Base-by-base conservation (phyloP, 2,888 invertebrate genomes). In the Acanthosepion lycidas region DNA sequence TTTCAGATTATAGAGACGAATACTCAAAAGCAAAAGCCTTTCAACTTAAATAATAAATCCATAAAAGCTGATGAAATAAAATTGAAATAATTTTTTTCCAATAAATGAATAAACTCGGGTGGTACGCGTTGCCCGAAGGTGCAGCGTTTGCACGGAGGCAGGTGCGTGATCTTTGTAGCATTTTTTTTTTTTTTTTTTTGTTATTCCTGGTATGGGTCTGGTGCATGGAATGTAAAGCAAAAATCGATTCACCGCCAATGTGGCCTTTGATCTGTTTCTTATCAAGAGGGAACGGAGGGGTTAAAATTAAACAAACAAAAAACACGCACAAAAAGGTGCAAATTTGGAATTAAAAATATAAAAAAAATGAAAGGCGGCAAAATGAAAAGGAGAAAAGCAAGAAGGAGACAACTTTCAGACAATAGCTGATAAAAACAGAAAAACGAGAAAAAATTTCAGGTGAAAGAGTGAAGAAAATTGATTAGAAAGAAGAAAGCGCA, bases 251-350 rank as follows among this genome's bases (percentile, higher is more conserved):
- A n/a, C 78, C 78, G 78, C 15, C n/a, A 33, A 78, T 12, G 78
- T 15, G n/a, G 78, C 33, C 78, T 78, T 78, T 78, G 78, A 78
- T 78, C 78, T 78, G 78, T 78, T 78, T 78, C 78, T 78, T 78
- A 78, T 78, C n/a, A 33, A 33, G 12, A 15, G 12, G 12, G 33
- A 78, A 33, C 78, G 33, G 78, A 12, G 78, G 33, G 9, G 78
- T 9, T 78, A 9, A 12, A 23, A 33, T 78, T n/a, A 78, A 78
- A 78, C 23, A 33, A 78, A 78, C 2, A 42, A 42, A 42, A 42
- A 42, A 42, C 42, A 42, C 42, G 6, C n/a, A 78, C n/a, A 12
- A 78, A 78, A 33, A 78, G n/a, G 33, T n/a, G n/a, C 78, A 78
- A 78, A 78, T 78, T 33, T 33, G 5, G n/a, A 78, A 78, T 78